Evolutionary conservation across 2,797 vertebrate genomes (phyloP).

Genomic region (Rhinoraja longicauda): DNA sequence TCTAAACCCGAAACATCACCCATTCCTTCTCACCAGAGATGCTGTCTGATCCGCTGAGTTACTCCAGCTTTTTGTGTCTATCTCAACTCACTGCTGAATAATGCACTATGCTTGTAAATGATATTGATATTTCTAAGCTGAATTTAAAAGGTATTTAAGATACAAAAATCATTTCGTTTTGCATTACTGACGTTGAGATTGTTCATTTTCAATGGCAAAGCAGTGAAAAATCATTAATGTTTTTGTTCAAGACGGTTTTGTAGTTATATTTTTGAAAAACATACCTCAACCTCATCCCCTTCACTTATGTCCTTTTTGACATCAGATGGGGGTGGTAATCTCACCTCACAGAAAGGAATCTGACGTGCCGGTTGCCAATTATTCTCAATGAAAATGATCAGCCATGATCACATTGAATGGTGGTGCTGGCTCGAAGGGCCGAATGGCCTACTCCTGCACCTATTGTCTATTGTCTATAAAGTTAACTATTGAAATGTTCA

Average conservation of each 20-base stretch:
- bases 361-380: conserved; percentile 98
- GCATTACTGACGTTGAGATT: too few relatives aligned
- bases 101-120: not conserved
- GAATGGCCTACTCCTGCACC: too few relatives aligned
- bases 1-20: too few relatives aligned
- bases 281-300: conserved; percentile 96
- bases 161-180: too few relatives aligned
- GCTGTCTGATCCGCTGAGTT: too few relatives aligned
- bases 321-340: conserved; percentile 83
- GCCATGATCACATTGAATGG: too few relatives aligned
- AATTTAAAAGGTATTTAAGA: not conserved
- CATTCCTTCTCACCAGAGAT: too few relatives aligned
- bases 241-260: not conserved
- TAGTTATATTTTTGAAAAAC: conserved; percentile 41
- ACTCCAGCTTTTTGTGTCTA: too few relatives aligned
- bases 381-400: too few relatives aligned
- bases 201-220: not conserved
- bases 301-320: conserved; percentile 91
- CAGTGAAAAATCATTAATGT: not conserved
- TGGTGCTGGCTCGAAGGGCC: too few relatives aligned
- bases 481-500: too few relatives aligned
- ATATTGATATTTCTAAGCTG: not conserved
- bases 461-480: too few relatives aligned
- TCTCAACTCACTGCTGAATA: not conserved
- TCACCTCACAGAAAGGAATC: conserved; percentile 89